A percentile compares a stretch with the other conserved stretches of the same genome.
These are phyloP conservation scores for Hirudo medicinalis DNA, from an alignment of 1,140 invertebrate species.

Conservation along the genomic window DNA sequence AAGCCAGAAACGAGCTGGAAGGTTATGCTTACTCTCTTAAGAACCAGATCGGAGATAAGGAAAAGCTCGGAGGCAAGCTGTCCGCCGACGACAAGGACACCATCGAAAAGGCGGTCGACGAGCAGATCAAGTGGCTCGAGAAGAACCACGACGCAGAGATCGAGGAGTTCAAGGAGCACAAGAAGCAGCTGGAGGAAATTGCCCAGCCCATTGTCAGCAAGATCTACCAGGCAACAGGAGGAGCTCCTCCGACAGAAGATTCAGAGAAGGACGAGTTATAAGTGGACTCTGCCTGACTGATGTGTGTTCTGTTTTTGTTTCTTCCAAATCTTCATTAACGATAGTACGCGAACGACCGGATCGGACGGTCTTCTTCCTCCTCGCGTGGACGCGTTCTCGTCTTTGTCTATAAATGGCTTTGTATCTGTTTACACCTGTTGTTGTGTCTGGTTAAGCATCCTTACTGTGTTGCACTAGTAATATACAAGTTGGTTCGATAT, in stretches of 20 bases:
- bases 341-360: too few species aligned
- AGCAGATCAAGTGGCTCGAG: constrained; percentile 96
- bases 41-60: constrained; percentile 92
- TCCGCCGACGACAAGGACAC: constrained; percentile 82
- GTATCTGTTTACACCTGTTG: too few species aligned
- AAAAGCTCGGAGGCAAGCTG: constrained; percentile 87
- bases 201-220: constrained; percentile 96
- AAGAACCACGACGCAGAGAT: constrained; percentile 83
- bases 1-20: constrained; percentile 74
- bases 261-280: constrained; percentile 70
- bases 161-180: constrained; percentile 88
- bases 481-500: too few species aligned
- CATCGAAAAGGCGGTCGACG: constrained; percentile 84
- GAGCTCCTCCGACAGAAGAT: constrained; percentile 53
- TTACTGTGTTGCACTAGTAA: too few species aligned
- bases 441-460: too few species aligned
- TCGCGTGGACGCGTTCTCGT: too few species aligned
- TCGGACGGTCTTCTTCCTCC: too few species aligned
- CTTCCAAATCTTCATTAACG: too few species aligned
- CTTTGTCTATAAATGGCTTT: too few species aligned
- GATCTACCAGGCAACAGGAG: constrained; percentile 71
- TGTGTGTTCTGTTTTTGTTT: background rate
- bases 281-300: background rate
- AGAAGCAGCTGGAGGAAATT: constrained; percentile 88
- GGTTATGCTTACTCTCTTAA: constrained; percentile 95